phyloP scores from a whole-genome alignment of 2,797 vertebrate species.

The Mormyrus proboscirostris region DNA sequence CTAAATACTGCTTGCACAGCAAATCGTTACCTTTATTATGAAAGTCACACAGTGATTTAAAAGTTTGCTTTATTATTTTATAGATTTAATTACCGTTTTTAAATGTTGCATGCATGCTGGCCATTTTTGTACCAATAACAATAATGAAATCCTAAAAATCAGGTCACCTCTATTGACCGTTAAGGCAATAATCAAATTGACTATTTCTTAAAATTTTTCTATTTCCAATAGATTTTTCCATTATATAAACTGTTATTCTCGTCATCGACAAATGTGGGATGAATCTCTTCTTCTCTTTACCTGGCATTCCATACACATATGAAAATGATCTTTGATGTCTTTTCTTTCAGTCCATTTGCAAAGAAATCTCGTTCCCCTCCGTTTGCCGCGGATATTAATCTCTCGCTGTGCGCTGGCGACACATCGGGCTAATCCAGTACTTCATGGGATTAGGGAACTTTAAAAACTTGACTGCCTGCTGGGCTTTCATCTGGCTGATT shows the following conservation, averaged over 20 bases:
- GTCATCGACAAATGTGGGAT: background rate
- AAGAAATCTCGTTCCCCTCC: background rate
- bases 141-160: background rate
- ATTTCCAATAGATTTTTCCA: background rate
- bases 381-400: background rate
- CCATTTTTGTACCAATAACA: background rate
- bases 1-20: background rate
- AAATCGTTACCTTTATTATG: background rate
- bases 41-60: background rate
- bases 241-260: background rate
- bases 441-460: slow-evolving; percentile 4
- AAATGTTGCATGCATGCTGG: background rate
- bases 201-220: background rate
- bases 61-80: background rate
- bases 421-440: slow-evolving; percentile 10
- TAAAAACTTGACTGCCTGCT: slow-evolving; percentile 9
- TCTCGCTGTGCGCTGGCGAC: background rate
- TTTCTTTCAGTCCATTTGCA: background rate
- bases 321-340: slow-evolving; percentile 6
- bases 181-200: background rate
- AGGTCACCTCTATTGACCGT: background rate
- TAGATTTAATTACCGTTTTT: background rate
- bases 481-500: background rate
- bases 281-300: background rate
- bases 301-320: background rate